Evolutionary conservation across 2,797 vertebrate genomes (phyloP).

Genomic region (Pteropus rufus): DNA sequence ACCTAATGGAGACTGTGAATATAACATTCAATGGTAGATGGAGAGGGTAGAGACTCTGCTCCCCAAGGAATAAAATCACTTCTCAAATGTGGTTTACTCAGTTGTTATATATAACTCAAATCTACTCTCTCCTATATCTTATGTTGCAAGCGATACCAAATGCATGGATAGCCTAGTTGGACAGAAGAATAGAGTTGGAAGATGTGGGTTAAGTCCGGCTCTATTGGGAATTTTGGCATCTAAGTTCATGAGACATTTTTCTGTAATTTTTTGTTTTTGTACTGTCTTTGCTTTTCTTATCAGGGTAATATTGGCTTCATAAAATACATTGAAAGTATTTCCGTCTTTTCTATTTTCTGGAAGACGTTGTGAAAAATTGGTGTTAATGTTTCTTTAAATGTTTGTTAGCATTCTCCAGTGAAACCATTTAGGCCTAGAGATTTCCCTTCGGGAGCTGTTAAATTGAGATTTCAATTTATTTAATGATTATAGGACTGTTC

Average conservation of each 20-base stretch:
- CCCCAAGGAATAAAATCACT: background rate
- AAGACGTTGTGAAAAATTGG: background rate
- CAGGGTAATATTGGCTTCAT: background rate
- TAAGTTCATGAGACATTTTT: too few relatives aligned
- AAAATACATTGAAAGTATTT: background rate
- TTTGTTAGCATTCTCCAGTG: too few relatives aligned
- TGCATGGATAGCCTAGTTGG: background rate
- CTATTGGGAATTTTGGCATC: background rate
- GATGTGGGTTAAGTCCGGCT: background rate
- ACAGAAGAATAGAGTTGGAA: background rate
- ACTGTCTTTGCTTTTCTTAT: too few relatives aligned
- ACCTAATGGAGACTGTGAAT: background rate
- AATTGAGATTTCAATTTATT: background rate
- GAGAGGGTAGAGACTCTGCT: background rate
- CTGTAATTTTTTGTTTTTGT: too few relatives aligned
- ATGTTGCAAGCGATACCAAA: background rate
- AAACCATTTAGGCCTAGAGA: too few relatives aligned
- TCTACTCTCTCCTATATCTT: background rate
- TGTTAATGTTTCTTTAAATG: too few relatives aligned
- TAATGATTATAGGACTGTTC: too few relatives aligned
- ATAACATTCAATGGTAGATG: background rate
- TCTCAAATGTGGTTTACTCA: background rate
- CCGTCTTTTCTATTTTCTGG: background rate
- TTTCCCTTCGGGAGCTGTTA: too few relatives aligned
- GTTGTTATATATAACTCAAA: background rate